These are phyloP conservation scores for Parauchenoglanis ngamensis DNA, from an alignment of 2,797 vertebrate species.

Conservation along the genomic window DNA sequence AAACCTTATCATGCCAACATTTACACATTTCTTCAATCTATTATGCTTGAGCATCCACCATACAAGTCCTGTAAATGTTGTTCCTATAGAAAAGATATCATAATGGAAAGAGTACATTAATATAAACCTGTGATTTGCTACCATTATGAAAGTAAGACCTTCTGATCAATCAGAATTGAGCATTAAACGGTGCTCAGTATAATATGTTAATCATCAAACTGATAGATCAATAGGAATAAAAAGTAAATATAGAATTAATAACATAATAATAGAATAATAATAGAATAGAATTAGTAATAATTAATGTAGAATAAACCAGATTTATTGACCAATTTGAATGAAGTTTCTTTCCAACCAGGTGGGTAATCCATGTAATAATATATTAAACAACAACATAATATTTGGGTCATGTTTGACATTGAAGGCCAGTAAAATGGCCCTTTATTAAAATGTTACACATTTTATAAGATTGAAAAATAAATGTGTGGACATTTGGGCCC, in stretches of 20 bases:
- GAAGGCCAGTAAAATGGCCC: background rate
- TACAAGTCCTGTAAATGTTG: background rate
- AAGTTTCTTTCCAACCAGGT: background rate
- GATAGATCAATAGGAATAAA: background rate
- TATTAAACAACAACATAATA: background rate
- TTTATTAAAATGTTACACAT: background rate
- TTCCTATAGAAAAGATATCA: background rate
- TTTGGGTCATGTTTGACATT: background rate
- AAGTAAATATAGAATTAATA: background rate
- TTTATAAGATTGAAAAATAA: background rate
- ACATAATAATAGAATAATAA: background rate
- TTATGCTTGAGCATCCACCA: background rate
- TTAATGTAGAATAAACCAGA: too few relatives aligned
- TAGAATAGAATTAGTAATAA: too few relatives aligned
- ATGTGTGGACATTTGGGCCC: background rate
- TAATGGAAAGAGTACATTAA: background rate
- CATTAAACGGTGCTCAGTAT: background rate
- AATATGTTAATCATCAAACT: background rate
- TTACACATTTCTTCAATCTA: background rate
- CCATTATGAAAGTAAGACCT: background rate
- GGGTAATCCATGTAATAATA: background rate
- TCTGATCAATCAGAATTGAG: background rate
- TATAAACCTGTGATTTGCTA: background rate
- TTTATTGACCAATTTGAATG: background rate
- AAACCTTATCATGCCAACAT: background rate